These are phyloP conservation scores for Montipora capitata DNA, from an alignment of 92 coral and sea anemone genomes.

Conservation along the genomic window DNA sequence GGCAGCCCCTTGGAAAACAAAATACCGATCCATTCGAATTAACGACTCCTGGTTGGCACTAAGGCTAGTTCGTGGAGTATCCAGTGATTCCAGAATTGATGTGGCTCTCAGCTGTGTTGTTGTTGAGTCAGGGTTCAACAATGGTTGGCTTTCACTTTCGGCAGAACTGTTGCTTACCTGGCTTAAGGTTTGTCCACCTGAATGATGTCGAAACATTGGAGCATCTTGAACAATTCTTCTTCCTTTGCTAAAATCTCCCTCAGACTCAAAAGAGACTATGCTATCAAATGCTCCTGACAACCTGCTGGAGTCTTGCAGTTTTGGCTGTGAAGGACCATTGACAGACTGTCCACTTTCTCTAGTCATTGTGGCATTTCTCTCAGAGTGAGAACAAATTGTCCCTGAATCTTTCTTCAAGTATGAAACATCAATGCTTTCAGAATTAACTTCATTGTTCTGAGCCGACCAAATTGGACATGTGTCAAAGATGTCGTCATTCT, in stretches of 20 bases:
- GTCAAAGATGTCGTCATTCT: neutral
- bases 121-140: conserved; percentile 1
- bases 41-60: conserved; percentile 72
- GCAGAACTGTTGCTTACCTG: conserved; percentile 39
- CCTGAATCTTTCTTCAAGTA: neutral
- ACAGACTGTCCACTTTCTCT: neutral
- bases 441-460: neutral
- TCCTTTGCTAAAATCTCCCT: neutral
- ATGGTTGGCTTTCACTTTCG: conserved; percentile 41
- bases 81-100: conserved; percentile 11
- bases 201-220: neutral
- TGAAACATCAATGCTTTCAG: neutral
- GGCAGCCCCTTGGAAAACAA: conserved; percentile 92
- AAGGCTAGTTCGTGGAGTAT: conserved; percentile 63
- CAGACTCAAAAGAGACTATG: conserved; percentile 19
- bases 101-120: neutral
- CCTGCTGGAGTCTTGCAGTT: neutral
- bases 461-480: neutral
- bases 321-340: neutral
- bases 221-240: neutral
- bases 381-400: neutral
- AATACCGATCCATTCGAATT: conserved; percentile 78
- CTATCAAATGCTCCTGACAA: conserved; percentile 17
- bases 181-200: conserved; percentile 35
- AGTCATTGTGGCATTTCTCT: neutral